Conservation (phyloP, 2,797 vertebrate genomes). For the Diplodus sargus region DNA sequence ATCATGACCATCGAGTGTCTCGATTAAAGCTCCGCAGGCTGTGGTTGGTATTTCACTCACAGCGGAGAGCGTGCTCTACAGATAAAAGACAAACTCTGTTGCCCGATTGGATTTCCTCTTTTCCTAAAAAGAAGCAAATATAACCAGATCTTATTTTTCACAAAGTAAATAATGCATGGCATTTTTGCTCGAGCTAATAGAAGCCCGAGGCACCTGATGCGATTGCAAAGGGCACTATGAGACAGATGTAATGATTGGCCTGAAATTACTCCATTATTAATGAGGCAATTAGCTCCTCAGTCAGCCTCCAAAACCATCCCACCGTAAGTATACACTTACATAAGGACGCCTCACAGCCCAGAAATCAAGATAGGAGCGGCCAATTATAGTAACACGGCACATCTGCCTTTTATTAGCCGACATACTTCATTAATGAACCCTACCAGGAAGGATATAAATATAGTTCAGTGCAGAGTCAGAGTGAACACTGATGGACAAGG, state of each 20-base stretch:
- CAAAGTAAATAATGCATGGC: conserved; percentile 57
- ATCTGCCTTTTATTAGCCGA: conserved; percentile 76
- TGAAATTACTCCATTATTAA: conserved; percentile 77
- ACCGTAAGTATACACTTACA: conserved; percentile 58
- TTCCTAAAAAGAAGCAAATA: conserved; percentile 28
- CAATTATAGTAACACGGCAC: conserved; percentile 76
- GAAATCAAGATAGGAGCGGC: conserved; percentile 73
- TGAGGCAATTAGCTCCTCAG: conserved; percentile 69
- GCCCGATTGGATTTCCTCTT: conserved; percentile 15
- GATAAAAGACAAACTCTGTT: conserved; percentile 24
- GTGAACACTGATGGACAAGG: conserved; percentile 52
- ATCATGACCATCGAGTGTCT: conserved; percentile 33
- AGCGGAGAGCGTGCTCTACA: conserved; percentile 18
- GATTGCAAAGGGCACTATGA: conserved; percentile 52
- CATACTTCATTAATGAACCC: conserved; percentile 76
- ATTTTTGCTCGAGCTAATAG: conserved; percentile 71
- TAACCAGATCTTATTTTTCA: conserved; percentile 48
- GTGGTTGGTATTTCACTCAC: conserved; percentile 53
- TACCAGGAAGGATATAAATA: conserved; percentile 71
- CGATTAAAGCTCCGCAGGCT: conserved; percentile 49
- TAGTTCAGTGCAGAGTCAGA: conserved; percentile 51
- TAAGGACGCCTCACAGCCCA: conserved; percentile 58
- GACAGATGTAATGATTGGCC: conserved; percentile 68
- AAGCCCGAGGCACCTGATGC: conserved; percentile 59
- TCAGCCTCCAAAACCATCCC: conserved; percentile 62